These are phyloP conservation scores for Vespertilio murinus DNA, from an alignment of 2,797 vertebrate genomes.

Conservation along the genomic window DNA sequence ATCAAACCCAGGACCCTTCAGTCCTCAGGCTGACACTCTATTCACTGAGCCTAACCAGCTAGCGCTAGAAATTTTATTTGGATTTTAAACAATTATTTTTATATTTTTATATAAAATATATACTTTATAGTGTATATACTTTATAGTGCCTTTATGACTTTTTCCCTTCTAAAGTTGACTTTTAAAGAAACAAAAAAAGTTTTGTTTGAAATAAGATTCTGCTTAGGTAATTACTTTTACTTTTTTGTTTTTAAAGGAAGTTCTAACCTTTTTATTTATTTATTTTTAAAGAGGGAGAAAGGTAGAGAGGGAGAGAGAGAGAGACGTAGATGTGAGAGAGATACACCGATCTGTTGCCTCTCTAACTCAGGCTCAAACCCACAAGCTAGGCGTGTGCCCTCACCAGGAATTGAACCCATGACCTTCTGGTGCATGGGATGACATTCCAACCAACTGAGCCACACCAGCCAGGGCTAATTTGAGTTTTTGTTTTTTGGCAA, in stretches of 20 bases:
- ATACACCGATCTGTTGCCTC: background rate
- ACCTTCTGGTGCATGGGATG: background rate
- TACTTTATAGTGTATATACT: background rate
- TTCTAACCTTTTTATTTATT: background rate
- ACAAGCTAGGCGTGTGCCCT: background rate
- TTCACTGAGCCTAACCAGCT: too few relatives aligned
- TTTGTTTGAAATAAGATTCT: conserved; percentile 10
- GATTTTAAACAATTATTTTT: conserved; percentile 27
- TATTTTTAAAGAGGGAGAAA: background rate
- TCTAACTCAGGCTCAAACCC: background rate
- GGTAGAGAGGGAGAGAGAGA: background rate
- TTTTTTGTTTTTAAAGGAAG: background rate
- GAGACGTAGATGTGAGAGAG: background rate
- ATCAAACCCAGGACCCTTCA: too few relatives aligned
- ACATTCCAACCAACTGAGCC: background rate
- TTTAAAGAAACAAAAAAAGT: background rate
- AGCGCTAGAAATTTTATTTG: background rate
- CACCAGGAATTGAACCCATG: background rate
- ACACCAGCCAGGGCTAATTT: background rate
- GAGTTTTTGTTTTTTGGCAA: background rate
- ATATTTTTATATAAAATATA: background rate
- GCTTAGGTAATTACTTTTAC: background rate
- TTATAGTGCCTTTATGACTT: conserved; percentile 14
- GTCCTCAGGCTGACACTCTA: too few relatives aligned
- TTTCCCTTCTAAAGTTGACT: background rate